Percentiles rank a stretch among this genome's conserved stretches.
These are phyloP conservation scores for Trochalopteron elliotii DNA, from an alignment of 2,113 vertebrate genomes.

Conservation along the genomic window DNA sequence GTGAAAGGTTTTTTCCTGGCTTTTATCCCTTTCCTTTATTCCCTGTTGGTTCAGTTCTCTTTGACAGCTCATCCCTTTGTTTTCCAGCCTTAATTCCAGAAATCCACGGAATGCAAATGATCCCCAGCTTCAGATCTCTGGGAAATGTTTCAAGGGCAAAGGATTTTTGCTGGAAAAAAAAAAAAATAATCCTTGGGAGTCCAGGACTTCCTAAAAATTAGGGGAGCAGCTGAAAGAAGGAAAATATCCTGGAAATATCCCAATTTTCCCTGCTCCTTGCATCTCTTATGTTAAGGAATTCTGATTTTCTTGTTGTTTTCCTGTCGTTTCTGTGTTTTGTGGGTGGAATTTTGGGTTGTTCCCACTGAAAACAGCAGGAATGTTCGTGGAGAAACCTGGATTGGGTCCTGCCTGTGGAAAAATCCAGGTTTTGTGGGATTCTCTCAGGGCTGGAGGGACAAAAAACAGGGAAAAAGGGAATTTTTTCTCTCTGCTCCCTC, in stretches of 20 bases:
- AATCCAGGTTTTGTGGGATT: background rate
- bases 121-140: background rate
- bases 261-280: background rate
- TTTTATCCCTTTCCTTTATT: background rate
- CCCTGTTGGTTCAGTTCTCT: background rate
- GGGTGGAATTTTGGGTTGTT: background rate
- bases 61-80: background rate
- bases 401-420: background rate
- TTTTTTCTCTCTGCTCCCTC: background rate
- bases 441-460: fast-evolving
- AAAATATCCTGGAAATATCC: background rate
- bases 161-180: background rate
- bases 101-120: background rate
- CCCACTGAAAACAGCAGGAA: background rate
- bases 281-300: fast-evolving
- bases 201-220: background rate
- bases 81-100: background rate
- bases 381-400: background rate
- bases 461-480: background rate
- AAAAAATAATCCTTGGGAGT: background rate
- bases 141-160: background rate
- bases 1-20: background rate
- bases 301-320: background rate
- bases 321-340: fast-evolving
- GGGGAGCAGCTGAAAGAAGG: background rate